Evolutionary conservation across 2,888 invertebrate genomes (phyloP).

Genomic region (Vesta saturnalis): DNA sequence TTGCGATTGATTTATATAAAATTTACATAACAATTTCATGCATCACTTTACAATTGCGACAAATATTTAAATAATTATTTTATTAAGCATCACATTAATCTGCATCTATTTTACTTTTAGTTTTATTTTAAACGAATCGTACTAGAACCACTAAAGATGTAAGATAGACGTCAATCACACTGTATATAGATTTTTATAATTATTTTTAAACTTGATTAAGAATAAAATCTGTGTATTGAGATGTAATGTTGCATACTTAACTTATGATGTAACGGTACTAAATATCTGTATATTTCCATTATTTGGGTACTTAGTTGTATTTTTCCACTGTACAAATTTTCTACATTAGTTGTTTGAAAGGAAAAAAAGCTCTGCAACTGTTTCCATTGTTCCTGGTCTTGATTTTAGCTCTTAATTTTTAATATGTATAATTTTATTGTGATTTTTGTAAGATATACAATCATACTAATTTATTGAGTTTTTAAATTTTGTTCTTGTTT

Average conservation of each 20-base stretch:
- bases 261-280: conserved; percentile 35
- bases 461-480: conserved; percentile 37
- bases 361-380: neutral
- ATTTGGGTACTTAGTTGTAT: conserved; percentile 20
- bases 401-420: conserved; percentile 16
- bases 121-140: conserved; percentile 10
- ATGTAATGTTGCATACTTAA: conserved; percentile 6
- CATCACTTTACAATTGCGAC: neutral
- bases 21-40: neutral
- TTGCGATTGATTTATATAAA: neutral
- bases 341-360: neutral
- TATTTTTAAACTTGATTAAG: conserved; percentile 10
- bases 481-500: conserved; percentile 34
- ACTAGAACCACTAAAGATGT: conserved; percentile 2
- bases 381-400: conserved; percentile 27
- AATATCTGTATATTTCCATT: conserved; percentile 16
- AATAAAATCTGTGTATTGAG: conserved; percentile 11
- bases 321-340: neutral
- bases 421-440: conserved; percentile 19
- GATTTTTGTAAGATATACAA: conserved; percentile 11
- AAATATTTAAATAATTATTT: neutral
- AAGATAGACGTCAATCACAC: neutral
- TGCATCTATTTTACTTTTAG: too few relatives aligned
- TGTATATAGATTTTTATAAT: conserved; percentile 12
- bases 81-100: neutral